Base-by-base conservation (phyloP, 1,140 invertebrate species). In the Limonius californicus region DNA sequence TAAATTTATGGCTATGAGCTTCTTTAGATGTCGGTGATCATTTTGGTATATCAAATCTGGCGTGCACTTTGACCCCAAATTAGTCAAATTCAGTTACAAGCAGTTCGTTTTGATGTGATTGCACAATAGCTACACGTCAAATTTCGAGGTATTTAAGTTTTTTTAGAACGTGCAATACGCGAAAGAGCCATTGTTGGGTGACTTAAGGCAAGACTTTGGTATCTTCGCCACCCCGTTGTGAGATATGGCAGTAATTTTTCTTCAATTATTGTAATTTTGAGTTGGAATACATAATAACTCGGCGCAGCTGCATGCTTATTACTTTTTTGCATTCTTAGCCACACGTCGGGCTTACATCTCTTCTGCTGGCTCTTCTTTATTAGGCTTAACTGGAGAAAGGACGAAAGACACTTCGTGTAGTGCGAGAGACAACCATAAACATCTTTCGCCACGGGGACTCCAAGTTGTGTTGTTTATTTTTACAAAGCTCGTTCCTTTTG, bases 221-320 rank as follows among this genome's bases (percentile, higher is more conserved):
- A 27, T 27, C 9, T n/a, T 27, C 9, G 23, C 23, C 23, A 27
- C 23, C 23, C 23, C 42, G 16, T 45, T 45, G 42, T 45, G 42
- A 45, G 42, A 45, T 45, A 45, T 18, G 42, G n/a, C 42, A n/a
- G n/a, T 45, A 45, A 45, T 45, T 45, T 45, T 45, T 45, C 42
- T 45, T n/a, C 16, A 45, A 45, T 18, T 45, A 15, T 45, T 45
- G n/a, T 45, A 45, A 18, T n/a, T 45, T 45, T 18, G 42, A 27
- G 23, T 27, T 27, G 23, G 23, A 27, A 18, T 45, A 18, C 42
- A 45, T 45, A 45, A 45, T 45, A 18, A 45, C 16, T 35, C 16
- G n/a, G n/a, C 42, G 16, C 42, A 45, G 42, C 42, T 15, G 42
- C 42, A 18, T 15, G 42, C 42, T 45, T 45, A 15, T n/a, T 45